Base-by-base conservation (phyloP, 1,140 invertebrate species). In the Drosophila lowei region DNA sequence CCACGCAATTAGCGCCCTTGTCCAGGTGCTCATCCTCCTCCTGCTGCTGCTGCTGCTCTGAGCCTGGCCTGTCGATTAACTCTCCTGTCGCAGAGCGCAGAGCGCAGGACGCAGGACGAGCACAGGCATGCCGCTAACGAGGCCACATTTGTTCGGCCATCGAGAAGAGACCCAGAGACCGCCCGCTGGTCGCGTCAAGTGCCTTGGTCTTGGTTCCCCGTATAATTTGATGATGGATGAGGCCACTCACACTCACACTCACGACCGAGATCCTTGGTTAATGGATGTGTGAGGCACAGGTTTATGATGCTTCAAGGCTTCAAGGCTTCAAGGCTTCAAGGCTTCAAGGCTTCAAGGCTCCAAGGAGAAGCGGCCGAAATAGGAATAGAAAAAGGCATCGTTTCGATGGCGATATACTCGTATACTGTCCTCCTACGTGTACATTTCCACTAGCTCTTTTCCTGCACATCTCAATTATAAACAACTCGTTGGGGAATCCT, bases 1-100 rank as follows among this genome's bases (percentile, higher is more conserved):
- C 74, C 81, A 71, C 80, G 73, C 80, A 84, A 84, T 84, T 84
- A 84, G 80, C 81, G 63, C 63, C 62, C 60, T 73, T 73, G 70
- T 73, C 60, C 70, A 15, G 11, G 21, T 2, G 16, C 25, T 13
- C 6, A 16, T 21, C 28, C 50, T 30, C 23, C 34, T 13, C 9
- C 34, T 38, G 9, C 11, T 38, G 9, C 34, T 13, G 9, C 9
- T 11, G 9, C 30, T 34, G 9, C 9, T 34, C 11, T 9, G 30
- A 34, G 30, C 2, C 54, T 16, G 30, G 52, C 43, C 61, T 61
- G 34, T 56, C 78, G 70, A 81, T 81, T 81, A 83, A 83, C 74
- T 83, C 79, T 38, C 64, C 70, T 81, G 70, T 52, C 60, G 50
- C 60, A 47, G 46, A 21, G 11, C 9, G 30, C 28, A 1, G 30